phyloP scores from a whole-genome alignment of 2,113 vertebrate genomes.

The Pterophyllum scalare region DNA sequence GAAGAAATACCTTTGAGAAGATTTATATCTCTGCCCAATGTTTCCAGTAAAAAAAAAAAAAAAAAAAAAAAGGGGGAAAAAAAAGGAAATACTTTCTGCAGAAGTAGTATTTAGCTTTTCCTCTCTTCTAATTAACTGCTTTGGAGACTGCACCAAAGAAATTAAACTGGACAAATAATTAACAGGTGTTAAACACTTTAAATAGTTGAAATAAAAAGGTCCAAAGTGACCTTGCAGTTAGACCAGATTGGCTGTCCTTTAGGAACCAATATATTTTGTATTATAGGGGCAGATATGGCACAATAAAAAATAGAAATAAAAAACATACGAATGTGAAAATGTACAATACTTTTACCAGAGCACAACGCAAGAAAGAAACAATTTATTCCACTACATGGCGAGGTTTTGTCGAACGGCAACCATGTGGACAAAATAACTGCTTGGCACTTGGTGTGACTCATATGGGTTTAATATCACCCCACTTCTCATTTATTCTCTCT shows the following conservation, averaged over 20 bases:
- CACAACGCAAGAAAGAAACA: slow-evolving; percentile 25
- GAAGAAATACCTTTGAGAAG: slow-evolving; percentile 45
- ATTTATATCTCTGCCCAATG: slow-evolving; percentile 52
- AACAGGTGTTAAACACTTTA: slow-evolving; percentile 36
- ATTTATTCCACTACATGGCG: slow-evolving; percentile 31
- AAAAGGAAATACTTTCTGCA: slow-evolving; percentile 11
- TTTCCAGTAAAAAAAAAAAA: slow-evolving; percentile 26
- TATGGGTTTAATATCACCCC: slow-evolving; percentile 82
- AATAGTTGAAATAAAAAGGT: slow-evolving; percentile 11
- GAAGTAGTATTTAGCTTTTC: slow-evolving; percentile 13
- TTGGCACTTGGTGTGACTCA: slow-evolving; percentile 75
- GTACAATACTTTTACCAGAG: slow-evolving; percentile 40
- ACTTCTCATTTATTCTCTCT: slow-evolving; percentile 74
- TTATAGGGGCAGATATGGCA: neutral
- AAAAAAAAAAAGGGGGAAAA: too few relatives aligned
- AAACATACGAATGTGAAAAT: slow-evolving; percentile 18
- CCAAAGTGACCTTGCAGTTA: neutral
- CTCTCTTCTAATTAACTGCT: slow-evolving; percentile 55
- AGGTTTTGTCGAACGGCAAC: slow-evolving; percentile 59
- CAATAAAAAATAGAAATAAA: neutral
- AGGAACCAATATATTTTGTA: neutral
- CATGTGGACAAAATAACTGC: slow-evolving; percentile 61
- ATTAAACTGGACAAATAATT: slow-evolving; percentile 56
- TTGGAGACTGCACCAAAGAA: slow-evolving; percentile 42
- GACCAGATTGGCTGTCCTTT: neutral